phyloP scores from a whole-genome alignment of 2,113 vertebrate genomes.

The Anarhynchus alexandrinus region DNA sequence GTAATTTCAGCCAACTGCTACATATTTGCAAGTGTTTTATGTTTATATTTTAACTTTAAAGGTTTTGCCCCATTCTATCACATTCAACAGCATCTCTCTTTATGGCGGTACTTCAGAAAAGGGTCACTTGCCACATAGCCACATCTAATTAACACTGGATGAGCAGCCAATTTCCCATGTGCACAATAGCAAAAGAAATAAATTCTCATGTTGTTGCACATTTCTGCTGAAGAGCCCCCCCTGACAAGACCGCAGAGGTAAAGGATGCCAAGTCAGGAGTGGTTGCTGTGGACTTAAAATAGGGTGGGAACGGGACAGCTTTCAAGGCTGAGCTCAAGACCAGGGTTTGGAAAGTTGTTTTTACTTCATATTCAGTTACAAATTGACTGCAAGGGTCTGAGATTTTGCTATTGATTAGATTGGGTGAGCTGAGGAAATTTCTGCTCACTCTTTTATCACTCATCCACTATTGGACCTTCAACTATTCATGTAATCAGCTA shows the following conservation, averaged over 20 bases:
- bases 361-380: not conserved
- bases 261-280: not conserved
- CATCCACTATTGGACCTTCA: not conserved
- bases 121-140: not conserved
- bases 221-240: not conserved
- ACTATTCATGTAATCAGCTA: not conserved
- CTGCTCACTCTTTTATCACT: not conserved
- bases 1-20: not conserved
- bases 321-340: not conserved
- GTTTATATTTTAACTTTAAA: not conserved
- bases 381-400: not conserved
- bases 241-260: not conserved
- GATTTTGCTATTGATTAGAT: not conserved
- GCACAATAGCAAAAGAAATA: not conserved
- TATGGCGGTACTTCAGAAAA: not conserved
- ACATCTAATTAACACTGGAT: not conserved
- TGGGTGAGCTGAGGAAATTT: not conserved
- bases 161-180: not conserved
- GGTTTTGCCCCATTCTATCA: not conserved
- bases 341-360: not conserved
- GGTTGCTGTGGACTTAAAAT: not conserved
- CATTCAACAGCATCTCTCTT: not conserved
- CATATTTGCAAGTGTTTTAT: not conserved
- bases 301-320: not conserved
- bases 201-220: not conserved